Evolutionary conservation across 2,113 vertebrate species (phyloP).

Genomic region (Phaetusa simplex): DNA sequence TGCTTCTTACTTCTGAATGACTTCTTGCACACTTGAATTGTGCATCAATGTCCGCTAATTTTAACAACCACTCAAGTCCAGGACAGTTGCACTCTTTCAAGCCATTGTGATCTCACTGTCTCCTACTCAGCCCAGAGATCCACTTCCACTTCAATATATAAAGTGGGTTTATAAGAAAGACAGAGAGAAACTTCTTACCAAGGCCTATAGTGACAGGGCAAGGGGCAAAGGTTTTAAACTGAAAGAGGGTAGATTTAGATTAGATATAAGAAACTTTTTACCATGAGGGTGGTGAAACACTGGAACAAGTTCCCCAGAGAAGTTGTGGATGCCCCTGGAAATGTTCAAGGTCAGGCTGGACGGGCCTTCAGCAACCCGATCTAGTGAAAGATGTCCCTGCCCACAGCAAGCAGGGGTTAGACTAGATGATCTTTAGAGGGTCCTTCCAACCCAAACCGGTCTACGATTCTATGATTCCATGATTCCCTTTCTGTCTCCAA

Average conservation of each 20-base stretch:
- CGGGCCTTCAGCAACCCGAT: neutral
- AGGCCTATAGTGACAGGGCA: neutral
- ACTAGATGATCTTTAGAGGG: neutral
- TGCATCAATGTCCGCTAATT: neutral
- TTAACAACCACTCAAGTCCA: neutral
- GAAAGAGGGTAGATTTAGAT: neutral
- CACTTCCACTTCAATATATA: neutral
- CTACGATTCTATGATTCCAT: neutral
- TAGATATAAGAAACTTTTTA: neutral
- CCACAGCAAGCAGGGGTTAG: rapidly evolving
- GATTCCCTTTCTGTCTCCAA: neutral
- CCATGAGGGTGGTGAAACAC: neutral
- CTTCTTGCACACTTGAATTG: neutral
- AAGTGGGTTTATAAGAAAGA: neutral
- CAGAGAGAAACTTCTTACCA: neutral
- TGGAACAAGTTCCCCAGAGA: neutral
- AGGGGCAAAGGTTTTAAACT: neutral
- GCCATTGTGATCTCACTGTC: neutral
- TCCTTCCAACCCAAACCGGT: neutral
- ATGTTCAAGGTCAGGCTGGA: neutral
- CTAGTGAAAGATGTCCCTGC: neutral
- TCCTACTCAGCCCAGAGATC: neutral
- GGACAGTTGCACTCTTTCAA: neutral
- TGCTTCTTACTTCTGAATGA: neutral
- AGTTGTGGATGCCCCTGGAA: neutral